Evolutionary conservation across 2,113 vertebrate genomes (phyloP).

Genomic region (Lathamus discolor): DNA sequence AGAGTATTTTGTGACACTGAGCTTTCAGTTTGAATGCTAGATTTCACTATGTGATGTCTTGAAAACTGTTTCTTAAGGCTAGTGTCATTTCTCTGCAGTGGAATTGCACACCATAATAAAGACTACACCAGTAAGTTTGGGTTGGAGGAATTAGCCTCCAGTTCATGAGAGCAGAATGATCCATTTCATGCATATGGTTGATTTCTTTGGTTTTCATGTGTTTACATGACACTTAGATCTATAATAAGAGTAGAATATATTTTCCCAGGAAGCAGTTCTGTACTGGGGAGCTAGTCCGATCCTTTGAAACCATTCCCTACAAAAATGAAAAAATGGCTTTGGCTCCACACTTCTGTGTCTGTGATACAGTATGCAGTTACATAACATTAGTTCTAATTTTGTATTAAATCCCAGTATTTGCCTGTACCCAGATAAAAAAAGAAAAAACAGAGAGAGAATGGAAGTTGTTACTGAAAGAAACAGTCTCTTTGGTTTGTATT

Average conservation of each 20-base stretch:
- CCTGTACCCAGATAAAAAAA: background rate
- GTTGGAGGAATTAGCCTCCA: background rate
- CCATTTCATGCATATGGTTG: background rate
- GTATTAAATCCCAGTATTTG: background rate
- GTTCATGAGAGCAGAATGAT: constrained; percentile 10
- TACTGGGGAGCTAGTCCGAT: background rate
- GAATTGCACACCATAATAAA: background rate
- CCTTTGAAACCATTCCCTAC: constrained; percentile 21
- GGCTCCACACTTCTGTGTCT: background rate
- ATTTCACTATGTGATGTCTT: background rate
- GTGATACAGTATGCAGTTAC: background rate
- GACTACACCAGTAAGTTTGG: background rate
- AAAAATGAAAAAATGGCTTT: constrained; percentile 4
- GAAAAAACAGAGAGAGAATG: background rate
- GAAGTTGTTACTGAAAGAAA: background rate
- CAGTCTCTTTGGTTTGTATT: background rate
- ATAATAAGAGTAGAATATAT: constrained; percentile 9
- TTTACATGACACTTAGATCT: constrained; percentile 29
- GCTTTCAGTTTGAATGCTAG: background rate
- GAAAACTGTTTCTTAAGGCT: background rate
- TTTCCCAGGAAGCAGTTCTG: constrained; percentile 28
- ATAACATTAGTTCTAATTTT: background rate
- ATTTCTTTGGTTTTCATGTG: constrained; percentile 25
- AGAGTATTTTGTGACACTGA: background rate
- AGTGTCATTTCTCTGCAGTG: background rate